phyloP scores from a whole-genome alignment of 2,113 vertebrate genomes.

The Stegostoma tigrinum region DNA sequence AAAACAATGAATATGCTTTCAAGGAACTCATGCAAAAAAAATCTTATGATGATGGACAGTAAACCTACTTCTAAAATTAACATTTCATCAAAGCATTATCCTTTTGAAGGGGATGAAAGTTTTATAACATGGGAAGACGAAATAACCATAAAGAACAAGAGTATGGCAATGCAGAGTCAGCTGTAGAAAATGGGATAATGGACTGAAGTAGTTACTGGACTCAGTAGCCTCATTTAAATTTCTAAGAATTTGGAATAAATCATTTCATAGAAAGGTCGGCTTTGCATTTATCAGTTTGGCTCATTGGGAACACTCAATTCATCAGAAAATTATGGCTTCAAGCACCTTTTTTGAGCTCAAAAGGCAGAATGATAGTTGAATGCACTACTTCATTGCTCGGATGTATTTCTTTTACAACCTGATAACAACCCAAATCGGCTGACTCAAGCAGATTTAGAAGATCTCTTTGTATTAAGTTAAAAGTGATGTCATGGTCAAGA shows the following conservation, averaged over 20 bases:
- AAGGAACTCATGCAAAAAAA: not conserved
- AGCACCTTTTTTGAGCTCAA: not conserved
- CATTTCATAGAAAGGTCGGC: not conserved
- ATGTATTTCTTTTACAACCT: not conserved
- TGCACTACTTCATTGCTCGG: not conserved
- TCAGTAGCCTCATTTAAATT: not conserved
- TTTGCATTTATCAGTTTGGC: not conserved
- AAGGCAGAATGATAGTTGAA: not conserved
- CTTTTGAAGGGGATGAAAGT: not conserved
- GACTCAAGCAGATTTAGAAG: not conserved
- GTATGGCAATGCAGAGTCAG: not conserved
- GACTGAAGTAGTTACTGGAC: not conserved
- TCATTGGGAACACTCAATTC: not conserved
- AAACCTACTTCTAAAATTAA: not conserved
- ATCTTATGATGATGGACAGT: not conserved
- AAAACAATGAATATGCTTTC: not conserved
- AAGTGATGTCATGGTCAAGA: not conserved
- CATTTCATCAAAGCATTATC: not conserved
- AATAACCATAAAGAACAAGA: not conserved
- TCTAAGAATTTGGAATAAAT: not conserved
- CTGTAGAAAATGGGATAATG: not conserved
- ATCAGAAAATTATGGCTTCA: not conserved
- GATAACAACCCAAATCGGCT: not conserved
- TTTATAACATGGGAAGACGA: not conserved
- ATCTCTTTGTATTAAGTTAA: not conserved